Evolutionary conservation across 2,797 vertebrate species (phyloP).

Genomic region (Dipus sagitta): DNA sequence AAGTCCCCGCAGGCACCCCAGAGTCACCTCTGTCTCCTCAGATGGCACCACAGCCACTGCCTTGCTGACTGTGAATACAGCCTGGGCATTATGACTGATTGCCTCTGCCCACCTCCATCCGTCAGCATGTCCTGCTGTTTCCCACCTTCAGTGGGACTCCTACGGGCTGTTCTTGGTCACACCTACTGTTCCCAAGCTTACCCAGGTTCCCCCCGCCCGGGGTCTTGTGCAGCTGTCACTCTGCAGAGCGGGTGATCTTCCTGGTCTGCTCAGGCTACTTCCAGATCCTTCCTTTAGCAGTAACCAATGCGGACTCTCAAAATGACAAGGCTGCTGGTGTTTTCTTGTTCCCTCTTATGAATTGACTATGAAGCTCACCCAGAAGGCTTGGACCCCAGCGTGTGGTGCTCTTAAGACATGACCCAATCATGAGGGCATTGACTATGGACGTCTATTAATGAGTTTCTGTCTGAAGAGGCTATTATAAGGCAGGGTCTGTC

Average conservation of each 20-base stretch:
- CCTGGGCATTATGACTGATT: not conserved
- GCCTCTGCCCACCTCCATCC: not conserved
- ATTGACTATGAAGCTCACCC: not conserved
- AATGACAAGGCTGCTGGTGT: not conserved
- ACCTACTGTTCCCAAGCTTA: not conserved
- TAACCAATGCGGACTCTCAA: not conserved
- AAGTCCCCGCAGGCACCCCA: rapidly evolving
- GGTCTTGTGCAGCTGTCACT: not conserved
- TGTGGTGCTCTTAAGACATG: not conserved
- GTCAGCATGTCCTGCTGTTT: not conserved
- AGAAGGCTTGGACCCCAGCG: not conserved
- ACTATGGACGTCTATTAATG: not conserved
- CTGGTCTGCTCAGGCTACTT: not conserved
- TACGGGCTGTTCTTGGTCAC: not conserved
- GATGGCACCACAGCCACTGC: not conserved
- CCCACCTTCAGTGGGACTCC: not conserved
- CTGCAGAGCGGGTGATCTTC: not conserved
- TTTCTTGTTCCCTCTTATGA: not conserved
- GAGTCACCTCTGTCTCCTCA: not conserved
- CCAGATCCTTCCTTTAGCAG: not conserved
- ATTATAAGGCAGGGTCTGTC: not conserved
- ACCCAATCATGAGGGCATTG: not conserved
- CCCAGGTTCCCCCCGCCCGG: not conserved
- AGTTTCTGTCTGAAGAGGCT: not conserved
- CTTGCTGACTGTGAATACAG: not conserved